phyloP scores from a whole-genome alignment of 2,888 invertebrate genomes.

The Exephanes ischioxanthus region DNA sequence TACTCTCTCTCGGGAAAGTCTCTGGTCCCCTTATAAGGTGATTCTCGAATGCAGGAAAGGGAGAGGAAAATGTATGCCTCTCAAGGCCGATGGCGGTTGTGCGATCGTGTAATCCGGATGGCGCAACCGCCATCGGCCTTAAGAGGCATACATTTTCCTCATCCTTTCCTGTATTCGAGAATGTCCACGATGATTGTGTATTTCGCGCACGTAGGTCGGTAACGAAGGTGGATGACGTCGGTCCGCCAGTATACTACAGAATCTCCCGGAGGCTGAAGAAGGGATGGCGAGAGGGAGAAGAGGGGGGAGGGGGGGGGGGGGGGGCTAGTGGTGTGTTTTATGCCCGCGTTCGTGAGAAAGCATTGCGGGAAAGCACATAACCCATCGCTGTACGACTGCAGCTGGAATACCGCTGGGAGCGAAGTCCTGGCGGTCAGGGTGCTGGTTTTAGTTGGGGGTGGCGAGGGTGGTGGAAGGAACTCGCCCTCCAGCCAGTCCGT shows the following conservation, averaged over 20 bases:
- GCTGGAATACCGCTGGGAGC: conserved; percentile 15
- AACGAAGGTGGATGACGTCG: conserved; percentile 73
- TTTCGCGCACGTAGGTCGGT: conserved; percentile 70
- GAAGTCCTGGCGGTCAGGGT: conserved; percentile 22
- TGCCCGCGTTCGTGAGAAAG: conserved; percentile 61
- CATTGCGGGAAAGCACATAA: conserved; percentile 39
- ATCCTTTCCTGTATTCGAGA: conserved; percentile 28
- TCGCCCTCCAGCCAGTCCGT: conserved; percentile 21
- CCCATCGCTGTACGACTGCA: conserved; percentile 32
- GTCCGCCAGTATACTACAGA: conserved; percentile 37
- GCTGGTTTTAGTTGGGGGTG: conserved; percentile 13
- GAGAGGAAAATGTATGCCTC: too few relatives aligned
- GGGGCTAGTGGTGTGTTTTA: conserved; percentile 61
- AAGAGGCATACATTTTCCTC: conserved; percentile 1
- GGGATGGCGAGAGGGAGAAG: too few relatives aligned
- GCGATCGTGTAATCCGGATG: too few relatives aligned
- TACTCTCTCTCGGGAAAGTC: neutral
- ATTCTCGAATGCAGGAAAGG: too few relatives aligned
- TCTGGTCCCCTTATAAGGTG: neutral
- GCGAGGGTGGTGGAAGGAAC: conserved; percentile 21
- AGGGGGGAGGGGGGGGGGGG: too few relatives aligned
- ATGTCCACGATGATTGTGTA: conserved; percentile 59
- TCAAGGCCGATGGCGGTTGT: too few relatives aligned
- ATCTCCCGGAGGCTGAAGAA: conserved; percentile 11
- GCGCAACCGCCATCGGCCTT: neutral